Base-by-base conservation (phyloP, 2,888 invertebrate species). In the Coleophora deauratella region DNA sequence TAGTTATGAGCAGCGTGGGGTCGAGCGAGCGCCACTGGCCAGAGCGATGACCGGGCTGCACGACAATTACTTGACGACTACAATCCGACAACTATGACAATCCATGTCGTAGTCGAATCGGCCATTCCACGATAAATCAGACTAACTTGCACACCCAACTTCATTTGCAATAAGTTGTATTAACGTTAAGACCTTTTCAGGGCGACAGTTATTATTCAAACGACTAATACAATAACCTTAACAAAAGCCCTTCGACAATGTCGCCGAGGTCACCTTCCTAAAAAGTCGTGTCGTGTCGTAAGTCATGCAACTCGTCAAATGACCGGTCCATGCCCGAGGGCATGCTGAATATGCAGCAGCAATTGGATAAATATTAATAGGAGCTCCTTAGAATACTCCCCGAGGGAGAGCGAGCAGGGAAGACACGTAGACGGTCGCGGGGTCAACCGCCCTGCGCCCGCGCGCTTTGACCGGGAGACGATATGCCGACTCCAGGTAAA, bases 281-380 rank as follows among this genome's bases (percentile, higher is more conserved):
- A 31, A 11, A 30, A 27, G 11, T 13, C 36, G n/a, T 9, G 13
- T 42, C 42, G 42, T 27, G 33, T 14, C 43, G 41, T 15, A 10
- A 28, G 30, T 4, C 7, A n/a, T 31, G 21, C 50, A 45, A n/a
- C n/a, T 51, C 59, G 61, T 55, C 61, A 65, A 62, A 62, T 73
- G 75, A 71, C 77, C 79, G 77, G 71, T 73, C 77, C 72, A 71
- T 66, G 72, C 65, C 73, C 79, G 78, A 65, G 66, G 71, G 66
- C 66, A 57, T 66, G 56, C 65, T 81, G 70, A 78, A 76, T 81
- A 80, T 81, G 68, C 74, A 78, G 67, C 60, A 47, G 55, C 57
- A 43, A 51, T 54, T 47, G 52, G 60, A 72, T 72, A 62, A 79
- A 80, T 81, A 77, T 82, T 74, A 69, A 80, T 72, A 64, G 51